These are phyloP conservation scores for Pantherophis vulpinus DNA, from an alignment of 2,797 vertebrate species.

Conservation along the genomic window DNA sequence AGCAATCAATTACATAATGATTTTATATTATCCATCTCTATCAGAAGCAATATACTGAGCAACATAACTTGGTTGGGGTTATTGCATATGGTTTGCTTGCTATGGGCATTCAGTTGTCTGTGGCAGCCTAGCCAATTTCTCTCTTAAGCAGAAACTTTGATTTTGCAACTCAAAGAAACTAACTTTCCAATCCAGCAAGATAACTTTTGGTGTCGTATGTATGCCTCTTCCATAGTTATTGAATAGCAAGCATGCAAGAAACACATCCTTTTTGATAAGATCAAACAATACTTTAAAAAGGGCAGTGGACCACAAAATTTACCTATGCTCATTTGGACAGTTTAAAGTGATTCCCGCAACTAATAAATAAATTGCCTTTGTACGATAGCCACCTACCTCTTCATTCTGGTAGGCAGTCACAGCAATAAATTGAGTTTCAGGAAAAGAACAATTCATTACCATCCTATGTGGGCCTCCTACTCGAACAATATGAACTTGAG, in stretches of 20 bases:
- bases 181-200: background rate
- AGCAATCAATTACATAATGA: background rate
- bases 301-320: background rate
- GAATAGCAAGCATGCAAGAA: background rate
- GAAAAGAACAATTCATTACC: conserved; percentile 92
- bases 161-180: background rate
- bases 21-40: background rate
- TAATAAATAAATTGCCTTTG: background rate
- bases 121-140: accelerated
- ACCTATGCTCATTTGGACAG: background rate
- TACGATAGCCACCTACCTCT: conserved; percentile 75
- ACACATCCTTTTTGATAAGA: background rate
- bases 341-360: background rate
- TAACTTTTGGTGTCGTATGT: background rate
- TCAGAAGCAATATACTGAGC: background rate
- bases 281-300: background rate
- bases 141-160: background rate
- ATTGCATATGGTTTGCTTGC: background rate
- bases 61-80: background rate
- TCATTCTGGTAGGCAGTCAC: conserved; percentile 98
- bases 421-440: conserved; percentile 94
- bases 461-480: conserved; percentile 88
- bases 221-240: background rate
- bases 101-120: background rate
- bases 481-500: conserved; percentile 91